Evolutionary conservation across 2,797 vertebrate species (phyloP).

Genomic region (Esox lucius): DNA sequence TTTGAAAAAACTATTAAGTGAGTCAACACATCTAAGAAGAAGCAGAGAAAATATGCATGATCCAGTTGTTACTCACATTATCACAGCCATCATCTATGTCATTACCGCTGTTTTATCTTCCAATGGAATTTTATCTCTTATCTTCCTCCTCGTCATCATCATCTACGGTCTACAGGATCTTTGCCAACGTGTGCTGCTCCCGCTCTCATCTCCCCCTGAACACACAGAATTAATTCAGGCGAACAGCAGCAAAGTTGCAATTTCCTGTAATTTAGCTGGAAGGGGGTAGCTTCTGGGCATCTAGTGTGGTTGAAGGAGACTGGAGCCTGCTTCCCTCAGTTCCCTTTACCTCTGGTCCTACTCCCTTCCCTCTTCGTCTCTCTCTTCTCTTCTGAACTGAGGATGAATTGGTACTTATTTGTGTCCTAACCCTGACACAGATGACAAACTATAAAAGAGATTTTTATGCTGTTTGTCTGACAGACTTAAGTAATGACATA

Average conservation of each 20-base stretch:
- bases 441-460: constrained; percentile 20
- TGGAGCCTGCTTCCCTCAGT: constrained; percentile 11
- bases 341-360: constrained; percentile 1
- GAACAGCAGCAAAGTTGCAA: constrained; percentile 52
- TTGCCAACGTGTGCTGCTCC: constrained; percentile 40
- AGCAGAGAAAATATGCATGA: constrained; percentile 49
- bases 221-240: constrained; percentile 38
- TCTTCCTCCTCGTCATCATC: constrained; percentile 40
- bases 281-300: constrained; percentile 17
- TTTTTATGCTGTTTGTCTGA: constrained; percentile 28
- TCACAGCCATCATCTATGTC: constrained; percentile 37
- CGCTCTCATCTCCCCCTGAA: constrained; percentile 37
- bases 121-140: constrained; percentile 45
- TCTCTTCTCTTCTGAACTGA: neutral
- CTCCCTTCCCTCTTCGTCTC: neutral
- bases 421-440: constrained; percentile 23
- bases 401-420: neutral
- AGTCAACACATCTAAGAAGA: constrained; percentile 21
- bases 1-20: neutral
- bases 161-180: constrained; percentile 38
- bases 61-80: constrained; percentile 39
- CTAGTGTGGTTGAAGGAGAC: constrained; percentile 1
- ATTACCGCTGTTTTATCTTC: constrained; percentile 37
- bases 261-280: constrained; percentile 51
- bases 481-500: neutral